Base-by-base conservation (phyloP, 2,113 vertebrate species). In the Dryoscopus gambensis region DNA sequence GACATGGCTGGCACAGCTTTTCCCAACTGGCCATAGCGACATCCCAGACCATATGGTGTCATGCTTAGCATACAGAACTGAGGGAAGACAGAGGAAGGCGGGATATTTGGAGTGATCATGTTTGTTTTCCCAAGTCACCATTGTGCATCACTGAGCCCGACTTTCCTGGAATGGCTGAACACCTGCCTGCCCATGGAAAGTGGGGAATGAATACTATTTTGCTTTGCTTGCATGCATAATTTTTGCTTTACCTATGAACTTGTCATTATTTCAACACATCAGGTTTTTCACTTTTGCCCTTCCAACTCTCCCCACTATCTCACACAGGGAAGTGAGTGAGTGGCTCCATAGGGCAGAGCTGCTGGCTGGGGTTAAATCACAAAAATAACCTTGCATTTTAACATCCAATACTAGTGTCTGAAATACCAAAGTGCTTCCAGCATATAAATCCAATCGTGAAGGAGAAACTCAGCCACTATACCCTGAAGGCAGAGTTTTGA, bases 81-180 rank as follows among this genome's bases (percentile, higher is more conserved):
- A 10, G 42, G 56, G 33, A 15, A 50, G 11, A 37, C 3, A 0
- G 44, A 73, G 25, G 30, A 56, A 42, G 21, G 21, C 0, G 1
- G 30, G 18, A 33, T 13, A 42, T 44, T 49, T 12, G 4, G 49
- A 73, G 22, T 27, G 50, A 57, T 4, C 18, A 17, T 3, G 2
- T 39, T 87, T 25, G 12, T 35, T 37, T 50, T 81, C 18, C 53
- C 59, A 49, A 42, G 31, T 33, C 37, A 88, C 11, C 0, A 0
- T 5, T 7, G 11, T 5, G 8, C 1, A 1, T 16, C 39, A 40
- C 7, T 40, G n/a, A 39, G 28, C 11, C 13, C 0, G 0, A 18
- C n/a, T 30, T 37, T 24, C 28, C 23, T 46, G 40, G 27, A 27
- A 42, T 28, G 31, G 68, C 31, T 81, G 50, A 74, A n/a, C 52